Evolutionary conservation across 2,113 vertebrate species (phyloP), one percentile per base, ranked within the genome.

Genomic region (Malurus melanocephalus): DNA sequence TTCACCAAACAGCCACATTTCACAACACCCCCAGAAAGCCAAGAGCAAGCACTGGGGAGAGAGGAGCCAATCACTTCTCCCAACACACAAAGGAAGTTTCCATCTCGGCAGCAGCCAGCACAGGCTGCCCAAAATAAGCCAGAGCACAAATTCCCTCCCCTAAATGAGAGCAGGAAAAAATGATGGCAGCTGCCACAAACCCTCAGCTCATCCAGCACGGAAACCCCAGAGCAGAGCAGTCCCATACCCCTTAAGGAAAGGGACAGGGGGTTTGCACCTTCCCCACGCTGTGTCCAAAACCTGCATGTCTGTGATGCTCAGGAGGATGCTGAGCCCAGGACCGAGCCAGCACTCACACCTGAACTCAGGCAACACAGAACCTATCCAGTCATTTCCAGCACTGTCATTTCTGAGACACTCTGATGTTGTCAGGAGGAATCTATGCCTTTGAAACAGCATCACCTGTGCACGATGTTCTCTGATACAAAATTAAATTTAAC

Each of bases 171-270:
- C 18, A 28, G 5, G 1, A 33, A 4, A 27, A 51, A 22, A 28
- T 4, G 1, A 9, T 1, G 2, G 67, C 0, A 0, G 30, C 76
- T 52, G 21, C 32, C 48, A 8, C 1, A 2, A 19, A 6, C 2
- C 5, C 60, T 65, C 56, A 21, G 77, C 23, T 35, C 56, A 21
- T 8, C 52, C 35, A 13, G n/a, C 43, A 13, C 20, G 11, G 57
- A 56, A 46, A 4, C 19, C 30, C 27, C 4, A 4, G 49, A 49
- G 67, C 38, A 52, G 43, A 33, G 43, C 1, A 13, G 20, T 16
- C 13, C 30, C 38, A 57, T 2, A 5, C 7, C 26, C 48, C 23
- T 5, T 3, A 13, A 53, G 42, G 22, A 59, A 23, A 32, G 7
- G 0, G 3, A 35, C 8, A 66, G 20, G 13, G 19, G 4, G 4